These are phyloP conservation scores for Rhamphomyia laevipes DNA, from an alignment of 2,888 invertebrate genomes.

Conservation along the genomic window DNA sequence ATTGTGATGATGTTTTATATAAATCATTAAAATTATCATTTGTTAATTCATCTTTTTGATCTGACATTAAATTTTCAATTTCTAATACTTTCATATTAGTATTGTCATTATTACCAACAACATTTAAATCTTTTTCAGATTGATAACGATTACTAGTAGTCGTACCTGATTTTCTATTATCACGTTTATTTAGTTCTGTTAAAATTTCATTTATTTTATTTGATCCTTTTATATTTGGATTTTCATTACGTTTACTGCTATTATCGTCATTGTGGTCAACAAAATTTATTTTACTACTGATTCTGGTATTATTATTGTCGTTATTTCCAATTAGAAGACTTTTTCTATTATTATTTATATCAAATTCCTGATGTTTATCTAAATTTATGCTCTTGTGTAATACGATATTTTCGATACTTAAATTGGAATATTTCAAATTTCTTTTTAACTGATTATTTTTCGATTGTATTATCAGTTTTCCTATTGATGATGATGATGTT, in stretches of 20 bases:
- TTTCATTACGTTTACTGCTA: neutral
- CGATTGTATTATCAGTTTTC: no score
- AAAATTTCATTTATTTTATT: no score
- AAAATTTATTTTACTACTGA: neutral
- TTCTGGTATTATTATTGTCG: neutral
- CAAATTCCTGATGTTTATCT: no score
- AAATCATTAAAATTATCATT: neutral
- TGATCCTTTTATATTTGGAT: neutral
- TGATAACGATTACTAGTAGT: neutral
- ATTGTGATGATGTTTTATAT: neutral
- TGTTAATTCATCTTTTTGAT: neutral
- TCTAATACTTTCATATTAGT: neutral
- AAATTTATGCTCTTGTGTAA: no score
- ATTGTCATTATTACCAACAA: neutral
- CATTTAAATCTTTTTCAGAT: neutral
- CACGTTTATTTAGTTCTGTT: neutral
- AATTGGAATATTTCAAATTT: no score
- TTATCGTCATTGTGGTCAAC: neutral
- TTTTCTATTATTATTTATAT: no score
- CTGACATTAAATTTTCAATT: constrained; percentile 1
- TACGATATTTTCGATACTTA: no score
- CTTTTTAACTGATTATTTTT: no score
- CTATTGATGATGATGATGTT: no score
- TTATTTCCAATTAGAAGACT: neutral
- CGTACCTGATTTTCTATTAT: neutral